Base-by-base conservation (phyloP, 2,888 invertebrate genomes). In the Cynaeus angustus region DNA sequence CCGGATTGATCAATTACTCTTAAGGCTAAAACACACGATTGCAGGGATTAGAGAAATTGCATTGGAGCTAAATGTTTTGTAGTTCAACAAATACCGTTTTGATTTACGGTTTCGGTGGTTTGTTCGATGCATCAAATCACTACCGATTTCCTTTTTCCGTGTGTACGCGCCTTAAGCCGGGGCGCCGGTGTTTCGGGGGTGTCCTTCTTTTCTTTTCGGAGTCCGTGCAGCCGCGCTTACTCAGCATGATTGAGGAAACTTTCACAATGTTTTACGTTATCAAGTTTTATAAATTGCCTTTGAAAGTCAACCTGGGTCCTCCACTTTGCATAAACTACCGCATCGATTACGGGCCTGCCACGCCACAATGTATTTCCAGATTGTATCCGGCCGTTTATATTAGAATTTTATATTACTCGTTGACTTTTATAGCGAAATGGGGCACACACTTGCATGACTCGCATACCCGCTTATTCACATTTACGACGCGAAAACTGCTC, bases 361-460 rank as follows among this genome's bases (percentile, higher is more conserved):
- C 77, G 79, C 81, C 82, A 81, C 82, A 79, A 81, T 81, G 83
- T 83, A 83, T 83, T 83, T 83, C 81, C 83, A 82, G 83, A 83
- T 83, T 82, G 83, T 83, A 83, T 83, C 83, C 82, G 81, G 82
- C 78, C 82, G 83, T 83, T 83, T 83, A 83, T 83, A 83, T 83
- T 83, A 83, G 82, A 83, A 83, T 83, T 83, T 83, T 83, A 83
- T 83, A 83, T 83, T 82, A 82, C 80, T 79, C 80, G 81, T 79
- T 80, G 82, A 82, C 81, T 83, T 83, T 83, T 81, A 82, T 82
- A 76, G 82, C 81, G 80, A 81, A 82, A 81, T 81, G 77, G 81
- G 80, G 80, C 81, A 82, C 81, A 83, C 81, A 80, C 81, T 81
- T 77, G 80, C 80, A 81, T 80, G 81, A 70, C 64, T 79, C 78